Evolutionary conservation across 1,140 invertebrate species (phyloP).

Genomic region (Brachionus koreanus): DNA sequence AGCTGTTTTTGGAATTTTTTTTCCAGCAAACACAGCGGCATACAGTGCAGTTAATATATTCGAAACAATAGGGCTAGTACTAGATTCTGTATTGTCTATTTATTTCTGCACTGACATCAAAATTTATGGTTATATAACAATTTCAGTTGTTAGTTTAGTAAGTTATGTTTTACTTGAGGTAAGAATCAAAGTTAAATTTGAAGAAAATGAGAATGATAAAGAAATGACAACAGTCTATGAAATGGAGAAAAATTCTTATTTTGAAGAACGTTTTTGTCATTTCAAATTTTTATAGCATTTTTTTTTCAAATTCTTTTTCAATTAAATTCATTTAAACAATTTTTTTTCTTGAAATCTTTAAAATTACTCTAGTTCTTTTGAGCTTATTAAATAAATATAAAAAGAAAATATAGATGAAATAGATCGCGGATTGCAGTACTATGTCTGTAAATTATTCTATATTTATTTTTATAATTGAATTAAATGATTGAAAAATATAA

Average conservation of each 20-base stretch:
- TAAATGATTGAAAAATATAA: no score
- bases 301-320: no score
- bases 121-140: conserved; percentile 20
- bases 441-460: no score
- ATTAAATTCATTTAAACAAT: no score
- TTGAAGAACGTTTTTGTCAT: not conserved
- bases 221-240: not conserved
- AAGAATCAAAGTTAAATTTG: not conserved
- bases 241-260: not conserved
- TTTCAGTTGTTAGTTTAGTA: not conserved
- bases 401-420: no score
- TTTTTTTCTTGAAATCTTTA: no score
- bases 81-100: conserved; percentile 15
- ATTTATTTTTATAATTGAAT: no score
- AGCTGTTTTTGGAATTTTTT: conserved; percentile 42
- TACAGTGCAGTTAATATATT: conserved; percentile 24
- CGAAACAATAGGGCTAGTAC: conserved; percentile 29
- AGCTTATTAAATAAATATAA: no score
- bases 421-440: no score
- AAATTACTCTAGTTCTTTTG: no score
- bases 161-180: conserved; percentile 28
- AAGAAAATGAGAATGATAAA: not conserved
- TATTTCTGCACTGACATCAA: conserved; percentile 18
- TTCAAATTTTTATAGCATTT: no score
- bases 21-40: not conserved